phyloP scores from a whole-genome alignment of 1,140 invertebrate genomes.

The Rhizoglyphus robini region DNA sequence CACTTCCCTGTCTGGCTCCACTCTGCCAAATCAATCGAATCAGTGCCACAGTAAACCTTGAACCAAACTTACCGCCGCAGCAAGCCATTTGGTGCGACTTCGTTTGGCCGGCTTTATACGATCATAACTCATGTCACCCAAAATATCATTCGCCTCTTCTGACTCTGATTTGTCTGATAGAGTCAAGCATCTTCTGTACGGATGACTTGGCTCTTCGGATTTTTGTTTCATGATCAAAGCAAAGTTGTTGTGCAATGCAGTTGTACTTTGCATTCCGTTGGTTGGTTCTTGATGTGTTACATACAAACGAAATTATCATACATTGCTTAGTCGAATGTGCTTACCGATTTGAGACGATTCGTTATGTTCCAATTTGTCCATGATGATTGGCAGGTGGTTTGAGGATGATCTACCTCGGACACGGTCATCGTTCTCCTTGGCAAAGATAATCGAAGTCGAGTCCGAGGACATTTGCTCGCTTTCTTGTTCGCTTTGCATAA shows the following conservation, averaged over 20 bases:
- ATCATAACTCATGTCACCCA: neutral
- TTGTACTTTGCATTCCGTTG: too few relatives aligned
- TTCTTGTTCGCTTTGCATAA: constrained; percentile 17
- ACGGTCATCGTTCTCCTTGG: neutral
- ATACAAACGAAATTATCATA: neutral
- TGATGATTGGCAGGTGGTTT: neutral
- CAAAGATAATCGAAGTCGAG: neutral
- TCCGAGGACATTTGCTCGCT: neutral
- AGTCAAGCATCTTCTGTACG: neutral
- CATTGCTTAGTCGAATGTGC: neutral
- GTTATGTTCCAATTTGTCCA: neutral
- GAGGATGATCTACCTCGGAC: neutral
- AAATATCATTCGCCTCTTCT: neutral
- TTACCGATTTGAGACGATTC: neutral
- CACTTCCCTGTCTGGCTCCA: constrained; percentile 22
- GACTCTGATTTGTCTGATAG: constrained; percentile 8
- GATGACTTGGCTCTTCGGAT: constrained; percentile 8
- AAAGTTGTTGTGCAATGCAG: constrained; percentile 18
- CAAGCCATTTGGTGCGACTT: constrained; percentile 21
- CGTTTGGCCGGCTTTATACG: neutral
- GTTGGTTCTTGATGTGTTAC: neutral
- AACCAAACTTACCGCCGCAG: constrained; percentile 18
- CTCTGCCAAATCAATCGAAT: constrained; percentile 12
- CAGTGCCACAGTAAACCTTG: neutral
- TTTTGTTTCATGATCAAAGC: constrained; percentile 18